These are phyloP conservation scores for Melopsittacus undulatus DNA, from an alignment of 2,797 vertebrate genomes.

Conservation along the genomic window DNA sequence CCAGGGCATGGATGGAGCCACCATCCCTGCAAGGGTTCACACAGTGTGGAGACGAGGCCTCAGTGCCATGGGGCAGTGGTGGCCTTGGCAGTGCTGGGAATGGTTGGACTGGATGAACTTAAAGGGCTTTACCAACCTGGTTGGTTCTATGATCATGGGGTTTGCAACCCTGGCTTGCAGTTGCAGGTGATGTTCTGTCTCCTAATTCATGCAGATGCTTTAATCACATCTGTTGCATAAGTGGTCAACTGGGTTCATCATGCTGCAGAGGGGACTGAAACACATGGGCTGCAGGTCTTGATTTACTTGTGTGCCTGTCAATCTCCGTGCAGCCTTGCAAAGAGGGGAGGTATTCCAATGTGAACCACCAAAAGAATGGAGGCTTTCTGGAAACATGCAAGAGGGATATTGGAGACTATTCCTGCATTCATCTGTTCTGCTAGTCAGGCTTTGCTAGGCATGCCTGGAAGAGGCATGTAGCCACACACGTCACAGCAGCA, in stretches of 20 bases:
- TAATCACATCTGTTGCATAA: neutral
- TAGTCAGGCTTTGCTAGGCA: neutral
- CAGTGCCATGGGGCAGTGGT: neutral
- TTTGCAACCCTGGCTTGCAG: neutral
- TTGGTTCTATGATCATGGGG: accelerated
- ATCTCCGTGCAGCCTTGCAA: neutral
- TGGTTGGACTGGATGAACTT: neutral
- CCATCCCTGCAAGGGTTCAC: neutral
- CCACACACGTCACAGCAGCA: accelerated
- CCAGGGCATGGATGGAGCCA: neutral
- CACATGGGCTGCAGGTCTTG: neutral
- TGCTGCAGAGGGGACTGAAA: neutral
- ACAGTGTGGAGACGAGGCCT: neutral
- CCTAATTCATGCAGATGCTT: neutral
- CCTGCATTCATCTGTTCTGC: neutral
- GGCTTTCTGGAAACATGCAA: neutral
- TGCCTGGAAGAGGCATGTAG: neutral
- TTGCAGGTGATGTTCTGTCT: neutral
- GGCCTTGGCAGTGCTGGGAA: neutral
- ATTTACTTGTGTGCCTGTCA: neutral
- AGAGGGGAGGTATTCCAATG: neutral
- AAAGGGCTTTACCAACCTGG: neutral
- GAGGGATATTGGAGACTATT: neutral
- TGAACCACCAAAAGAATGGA: neutral
- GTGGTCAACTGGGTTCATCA: neutral